Conservation (phyloP, 1,140 invertebrate genomes). For the Steinernema feltiae region DNA sequence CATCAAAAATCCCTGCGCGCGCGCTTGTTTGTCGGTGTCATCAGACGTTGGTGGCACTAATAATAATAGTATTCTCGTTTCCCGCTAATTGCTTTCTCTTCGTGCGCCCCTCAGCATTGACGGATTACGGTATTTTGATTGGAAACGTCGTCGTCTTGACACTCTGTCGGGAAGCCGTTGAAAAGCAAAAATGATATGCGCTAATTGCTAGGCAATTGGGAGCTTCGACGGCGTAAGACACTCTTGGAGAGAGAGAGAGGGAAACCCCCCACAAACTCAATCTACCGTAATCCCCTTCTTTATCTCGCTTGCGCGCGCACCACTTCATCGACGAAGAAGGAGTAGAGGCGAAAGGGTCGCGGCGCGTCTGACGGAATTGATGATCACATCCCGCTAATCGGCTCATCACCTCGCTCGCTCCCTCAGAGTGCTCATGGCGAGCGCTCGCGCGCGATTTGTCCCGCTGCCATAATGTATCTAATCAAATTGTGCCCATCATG, state of each 20-base stretch:
- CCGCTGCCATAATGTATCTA: no score
- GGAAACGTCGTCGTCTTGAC: background rate
- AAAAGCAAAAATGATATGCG: background rate
- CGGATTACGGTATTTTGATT: no score
- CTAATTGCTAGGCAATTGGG: constrained; percentile 2
- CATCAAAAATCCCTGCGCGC: no score
- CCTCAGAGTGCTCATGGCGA: background rate
- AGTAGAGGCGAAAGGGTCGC: no score
- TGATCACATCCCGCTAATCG: background rate
- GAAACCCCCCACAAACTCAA: background rate
- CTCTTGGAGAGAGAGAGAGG: background rate
- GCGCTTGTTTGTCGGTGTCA: no score
- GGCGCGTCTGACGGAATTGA: background rate
- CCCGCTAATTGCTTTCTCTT: background rate
- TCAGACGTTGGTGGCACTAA: no score
- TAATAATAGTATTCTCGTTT: background rate
- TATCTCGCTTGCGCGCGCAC: no score
- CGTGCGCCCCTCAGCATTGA: no score
- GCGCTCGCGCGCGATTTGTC: background rate
- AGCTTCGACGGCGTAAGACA: no score
- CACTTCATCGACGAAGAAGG: no score
- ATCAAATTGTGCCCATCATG: background rate
- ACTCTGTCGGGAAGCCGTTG: background rate
- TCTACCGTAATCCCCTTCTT: background rate
- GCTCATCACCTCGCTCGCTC: background rate